phyloP scores from a whole-genome alignment of 92 coral and sea anemone genomes.

The Epizoanthus illoricatus region DNA sequence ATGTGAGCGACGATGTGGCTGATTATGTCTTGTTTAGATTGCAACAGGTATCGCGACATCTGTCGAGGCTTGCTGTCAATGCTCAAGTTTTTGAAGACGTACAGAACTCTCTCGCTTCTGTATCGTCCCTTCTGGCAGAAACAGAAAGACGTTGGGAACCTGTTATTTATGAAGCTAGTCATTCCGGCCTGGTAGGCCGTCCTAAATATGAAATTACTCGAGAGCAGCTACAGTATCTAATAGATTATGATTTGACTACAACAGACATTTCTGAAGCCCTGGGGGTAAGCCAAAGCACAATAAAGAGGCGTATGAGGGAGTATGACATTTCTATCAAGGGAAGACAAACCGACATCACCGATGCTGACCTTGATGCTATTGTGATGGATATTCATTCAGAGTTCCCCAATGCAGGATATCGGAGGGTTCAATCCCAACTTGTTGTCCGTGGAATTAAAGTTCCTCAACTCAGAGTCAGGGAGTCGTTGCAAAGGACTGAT shows the following conservation, averaged over 20 bases:
- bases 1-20: slow-evolving; percentile 45
- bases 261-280: slow-evolving; percentile 61
- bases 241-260: slow-evolving; percentile 40
- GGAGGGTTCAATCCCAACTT: slow-evolving; percentile 62
- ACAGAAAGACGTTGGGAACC: slow-evolving; percentile 37
- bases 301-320: slow-evolving; percentile 48
- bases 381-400: slow-evolving; percentile 44
- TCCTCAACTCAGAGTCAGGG: slow-evolving; percentile 61
- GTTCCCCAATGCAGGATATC: slow-evolving; percentile 68
- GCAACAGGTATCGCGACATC: slow-evolving; percentile 59
- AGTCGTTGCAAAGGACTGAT: slow-evolving; percentile 59
- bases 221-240: slow-evolving; percentile 53
- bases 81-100: slow-evolving; percentile 39
- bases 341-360: slow-evolving; percentile 43
- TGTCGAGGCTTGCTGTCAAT: slow-evolving; percentile 40
- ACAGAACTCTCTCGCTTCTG: slow-evolving; percentile 40
- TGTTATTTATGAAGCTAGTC: slow-evolving; percentile 34
- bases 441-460: slow-evolving; percentile 43
- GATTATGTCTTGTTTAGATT: slow-evolving; percentile 54
- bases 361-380: slow-evolving; percentile 59
- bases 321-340: slow-evolving; percentile 41
- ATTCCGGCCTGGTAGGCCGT: slow-evolving; percentile 35
- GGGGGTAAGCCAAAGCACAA: slow-evolving; percentile 57
- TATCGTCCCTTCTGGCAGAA: slow-evolving; percentile 47
- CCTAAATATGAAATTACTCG: slow-evolving; percentile 41